These are phyloP conservation scores for Rapana venosa DNA, from an alignment of 2,888 invertebrate genomes.

Conservation along the genomic window DNA sequence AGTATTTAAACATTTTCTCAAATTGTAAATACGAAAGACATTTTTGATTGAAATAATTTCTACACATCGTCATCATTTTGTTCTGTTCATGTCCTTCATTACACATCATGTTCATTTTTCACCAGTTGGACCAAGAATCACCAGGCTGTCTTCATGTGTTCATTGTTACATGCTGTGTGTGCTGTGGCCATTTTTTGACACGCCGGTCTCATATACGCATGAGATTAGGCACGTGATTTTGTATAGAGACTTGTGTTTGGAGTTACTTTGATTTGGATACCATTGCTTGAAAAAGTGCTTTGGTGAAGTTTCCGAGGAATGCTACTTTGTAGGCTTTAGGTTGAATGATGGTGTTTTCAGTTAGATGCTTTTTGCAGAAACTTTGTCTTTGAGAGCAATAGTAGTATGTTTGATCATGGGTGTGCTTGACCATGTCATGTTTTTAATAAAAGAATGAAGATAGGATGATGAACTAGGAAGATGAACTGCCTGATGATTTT, in stretches of 20 bases:
- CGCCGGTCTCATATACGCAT: constrained; percentile 21
- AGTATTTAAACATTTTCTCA: too few relatives aligned
- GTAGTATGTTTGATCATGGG: too few relatives aligned
- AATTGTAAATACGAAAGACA: too few relatives aligned
- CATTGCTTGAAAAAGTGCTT: neutral
- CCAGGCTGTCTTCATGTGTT: neutral
- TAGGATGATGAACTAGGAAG: too few relatives aligned
- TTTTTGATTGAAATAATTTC: too few relatives aligned
- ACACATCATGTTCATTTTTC: constrained; percentile 23
- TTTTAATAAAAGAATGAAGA: too few relatives aligned
- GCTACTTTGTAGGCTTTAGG: too few relatives aligned
- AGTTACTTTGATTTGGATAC: constrained; percentile 4
- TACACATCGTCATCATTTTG: too few relatives aligned
- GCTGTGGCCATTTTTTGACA: constrained; percentile 38
- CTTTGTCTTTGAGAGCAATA: neutral
- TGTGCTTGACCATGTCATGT: too few relatives aligned
- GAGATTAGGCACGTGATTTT: constrained; percentile 40
- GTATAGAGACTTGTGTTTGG: constrained; percentile 22
- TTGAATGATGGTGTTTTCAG: neutral
- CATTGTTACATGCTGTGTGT: constrained; percentile 18
- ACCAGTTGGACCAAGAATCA: constrained; percentile 31
- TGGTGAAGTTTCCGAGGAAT: neutral
- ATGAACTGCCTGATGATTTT: too few relatives aligned
- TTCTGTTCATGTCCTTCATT: neutral
- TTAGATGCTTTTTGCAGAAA: neutral